Conservation (phyloP, 2,113 vertebrate species). For the Lathamus discolor region DNA sequence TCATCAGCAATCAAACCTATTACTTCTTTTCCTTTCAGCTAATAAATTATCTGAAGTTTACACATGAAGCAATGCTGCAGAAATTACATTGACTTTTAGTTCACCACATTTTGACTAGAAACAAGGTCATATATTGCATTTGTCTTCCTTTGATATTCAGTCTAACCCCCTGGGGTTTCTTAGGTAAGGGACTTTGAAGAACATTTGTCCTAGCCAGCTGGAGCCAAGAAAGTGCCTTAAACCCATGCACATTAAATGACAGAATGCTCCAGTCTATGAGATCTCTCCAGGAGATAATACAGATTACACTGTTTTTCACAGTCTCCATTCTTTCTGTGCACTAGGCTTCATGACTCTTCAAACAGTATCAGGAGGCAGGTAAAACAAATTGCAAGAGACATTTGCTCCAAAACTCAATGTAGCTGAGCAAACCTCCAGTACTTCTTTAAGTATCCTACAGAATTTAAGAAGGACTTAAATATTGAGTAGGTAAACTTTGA, state of each 20-base stretch:
- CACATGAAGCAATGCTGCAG: neutral
- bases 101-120: neutral
- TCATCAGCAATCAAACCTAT: neutral
- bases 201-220: neutral
- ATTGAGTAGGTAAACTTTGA: neutral
- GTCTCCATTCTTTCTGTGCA: neutral
- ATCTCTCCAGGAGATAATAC: neutral
- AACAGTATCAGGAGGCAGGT: neutral
- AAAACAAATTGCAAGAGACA: slow-evolving; percentile 3
- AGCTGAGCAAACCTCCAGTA: neutral
- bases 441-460: neutral
- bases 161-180: neutral
- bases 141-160: neutral
- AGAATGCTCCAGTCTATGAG: neutral
- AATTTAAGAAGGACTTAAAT: neutral
- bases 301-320: neutral
- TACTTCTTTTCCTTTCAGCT: neutral
- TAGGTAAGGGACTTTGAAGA: neutral
- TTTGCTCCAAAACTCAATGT: neutral
- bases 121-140: neutral
- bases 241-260: neutral
- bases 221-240: neutral
- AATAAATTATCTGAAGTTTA: neutral
- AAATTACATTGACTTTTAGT: neutral
- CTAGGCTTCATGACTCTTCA: neutral